Evolutionary conservation across 2,888 invertebrate species (phyloP).

Genomic region (Sinhomidia bicolor): DNA sequence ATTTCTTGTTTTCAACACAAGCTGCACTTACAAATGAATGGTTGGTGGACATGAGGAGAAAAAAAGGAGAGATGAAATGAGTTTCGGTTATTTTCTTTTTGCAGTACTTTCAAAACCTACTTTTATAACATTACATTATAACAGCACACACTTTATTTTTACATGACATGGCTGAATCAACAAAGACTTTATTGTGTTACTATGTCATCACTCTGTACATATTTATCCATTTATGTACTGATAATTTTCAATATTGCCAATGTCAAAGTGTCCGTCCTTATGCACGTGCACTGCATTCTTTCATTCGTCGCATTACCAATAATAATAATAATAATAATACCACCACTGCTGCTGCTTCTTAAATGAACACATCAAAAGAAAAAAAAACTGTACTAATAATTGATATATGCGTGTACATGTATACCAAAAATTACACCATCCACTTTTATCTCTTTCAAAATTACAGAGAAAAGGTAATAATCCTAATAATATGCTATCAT

Average conservation of each 20-base stretch:
- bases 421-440: constrained; percentile 47
- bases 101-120: too few species aligned
- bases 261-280: too few species aligned
- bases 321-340: too few species aligned
- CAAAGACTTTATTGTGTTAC: too few species aligned
- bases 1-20: neutral
- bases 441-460: constrained; percentile 22
- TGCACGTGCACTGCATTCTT: too few species aligned
- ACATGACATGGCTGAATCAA: too few species aligned
- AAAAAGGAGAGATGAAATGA: too few species aligned
- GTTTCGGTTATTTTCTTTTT: too few species aligned
- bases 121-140: too few species aligned
- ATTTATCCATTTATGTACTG: neutral
- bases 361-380: constrained; percentile 16
- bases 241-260: too few species aligned
- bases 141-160: too few species aligned
- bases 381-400: constrained; percentile 35
- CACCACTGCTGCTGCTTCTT: constrained; percentile 11
- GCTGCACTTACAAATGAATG: neutral
- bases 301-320: too few species aligned
- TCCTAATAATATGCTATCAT: constrained; percentile 20
- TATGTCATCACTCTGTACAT: neutral
- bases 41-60: neutral
- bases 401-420: constrained; percentile 8
- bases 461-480: constrained; percentile 35